Percentiles rank a stretch among this genome's conserved stretches.
Conservation (phyloP, 2,113 vertebrate genomes). For the Chaenogobius annularis region DNA sequence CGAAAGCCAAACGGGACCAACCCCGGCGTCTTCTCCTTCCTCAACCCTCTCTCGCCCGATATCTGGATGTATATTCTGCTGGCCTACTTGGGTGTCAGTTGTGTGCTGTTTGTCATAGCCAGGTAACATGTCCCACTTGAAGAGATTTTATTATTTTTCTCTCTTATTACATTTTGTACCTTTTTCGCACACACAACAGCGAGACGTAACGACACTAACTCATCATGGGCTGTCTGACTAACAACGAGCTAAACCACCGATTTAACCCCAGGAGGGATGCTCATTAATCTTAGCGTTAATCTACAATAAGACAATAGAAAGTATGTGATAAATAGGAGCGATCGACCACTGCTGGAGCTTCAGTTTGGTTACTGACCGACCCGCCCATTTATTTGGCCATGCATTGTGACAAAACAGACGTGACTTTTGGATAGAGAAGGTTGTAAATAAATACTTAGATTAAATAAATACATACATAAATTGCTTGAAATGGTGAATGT, state of each 20-base stretch:
- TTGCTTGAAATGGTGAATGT: no score
- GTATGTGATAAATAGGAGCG: not conserved
- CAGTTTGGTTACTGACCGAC: not conserved
- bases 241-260: conserved; percentile 25
- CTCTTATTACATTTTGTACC: not conserved
- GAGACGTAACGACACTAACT: conserved; percentile 26
- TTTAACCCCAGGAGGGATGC: conserved; percentile 6
- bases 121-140: conserved; percentile 95
- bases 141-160: conserved; percentile 72
- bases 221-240: conserved; percentile 21
- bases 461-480: no score
- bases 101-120: conserved; percentile 99
- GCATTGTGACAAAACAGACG: no score
- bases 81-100: conserved; percentile 99
- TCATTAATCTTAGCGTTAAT: conserved; percentile 7
- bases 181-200: conserved; percentile 50
- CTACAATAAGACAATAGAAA: not conserved
- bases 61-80: conserved; percentile 99
- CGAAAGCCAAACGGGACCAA: conserved; percentile 99
- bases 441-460: no score
- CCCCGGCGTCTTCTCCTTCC: conserved; percentile 99
- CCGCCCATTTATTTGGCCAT: not conserved
- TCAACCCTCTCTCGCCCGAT: conserved; percentile 99
- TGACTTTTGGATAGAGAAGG: no score
- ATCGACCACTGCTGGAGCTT: not conserved